Evolutionary conservation across 1,140 invertebrate genomes (phyloP), one percentile per base, ranked within the genome.

Genomic region (Hirudo medicinalis): DNA sequence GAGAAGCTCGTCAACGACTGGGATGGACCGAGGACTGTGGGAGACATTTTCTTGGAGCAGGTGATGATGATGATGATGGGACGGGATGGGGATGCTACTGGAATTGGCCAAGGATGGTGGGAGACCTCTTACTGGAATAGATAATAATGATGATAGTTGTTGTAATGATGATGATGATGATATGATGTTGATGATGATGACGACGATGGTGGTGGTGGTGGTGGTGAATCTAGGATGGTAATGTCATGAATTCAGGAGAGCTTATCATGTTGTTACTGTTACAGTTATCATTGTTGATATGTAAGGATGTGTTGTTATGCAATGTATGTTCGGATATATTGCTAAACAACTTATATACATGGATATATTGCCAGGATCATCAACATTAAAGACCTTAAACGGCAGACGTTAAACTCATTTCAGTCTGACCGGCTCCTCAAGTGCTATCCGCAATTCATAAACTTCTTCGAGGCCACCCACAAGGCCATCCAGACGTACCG

Each of bases 391-490:
- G 15, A 15, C 43, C 1, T 49, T 49, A 49, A 49, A 49, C 43
- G 9, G 43, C 9, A 9, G 15, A 49, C 43, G 1, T 49, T 49
- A 1, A 49, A 49, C 43, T 66, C 75, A 74, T 67, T 63, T 19
- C 77, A 85, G 83, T 79, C 83, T n/a, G 80, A 83, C 49, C 82
- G 80, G 22, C 75, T 97, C 74, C 86, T 90, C 66, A 94, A 92
- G 82, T 91, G 92, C 0, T 99, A 99, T 84, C 94, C 94, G 67
- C 91, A 93, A 9, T 99, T 95, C 82, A 89, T 97, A 15, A 98
- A 98, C 82, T 97, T 91, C 81, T 97, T 96, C 81, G 93, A 97
- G 82, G 91, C 92, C 79, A 92, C 92, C 78, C 95, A 96, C 82
- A 90, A 94, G 78, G 91, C 90, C 84, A 86, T 99, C 76, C 83